These are phyloP conservation scores for Apis dorsata DNA, from an alignment of 1,140 invertebrate genomes.

Conservation along the genomic window DNA sequence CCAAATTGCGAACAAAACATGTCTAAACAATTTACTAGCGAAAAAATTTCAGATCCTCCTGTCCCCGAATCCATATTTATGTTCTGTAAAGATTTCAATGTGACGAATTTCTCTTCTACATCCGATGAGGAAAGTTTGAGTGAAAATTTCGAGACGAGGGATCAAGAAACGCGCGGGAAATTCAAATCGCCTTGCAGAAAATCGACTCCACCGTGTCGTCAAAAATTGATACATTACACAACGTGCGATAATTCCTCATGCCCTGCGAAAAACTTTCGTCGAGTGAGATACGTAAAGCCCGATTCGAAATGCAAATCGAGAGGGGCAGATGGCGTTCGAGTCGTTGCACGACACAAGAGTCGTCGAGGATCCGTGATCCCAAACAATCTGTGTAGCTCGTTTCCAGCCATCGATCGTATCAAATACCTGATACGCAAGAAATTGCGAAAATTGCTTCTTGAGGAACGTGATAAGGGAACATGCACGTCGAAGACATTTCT, in stretches of 20 bases:
- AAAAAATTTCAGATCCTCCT: background rate
- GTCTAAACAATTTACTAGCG: no score
- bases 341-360: background rate
- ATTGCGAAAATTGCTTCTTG: conserved; percentile 44
- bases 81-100: background rate
- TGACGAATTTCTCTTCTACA: no score
- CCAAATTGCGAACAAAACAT: no score
- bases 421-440: conserved; percentile 58
- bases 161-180: background rate
- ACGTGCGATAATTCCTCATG: no score
- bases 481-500: conserved; percentile 31
- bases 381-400: conserved; percentile 7
- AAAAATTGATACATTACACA: background rate
- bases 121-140: background rate
- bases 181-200: no score
- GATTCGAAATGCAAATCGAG: background rate
- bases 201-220: background rate
- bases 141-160: background rate
- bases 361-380: background rate
- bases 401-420: conserved; percentile 47
- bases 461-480: conserved; percentile 21
- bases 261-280: background rate
- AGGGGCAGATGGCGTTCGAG: background rate
- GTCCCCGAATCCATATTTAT: background rate
- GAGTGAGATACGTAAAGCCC: no score